Evolutionary conservation across 2,113 vertebrate species (phyloP).

Genomic region (Cyanoderma ruficeps): DNA sequence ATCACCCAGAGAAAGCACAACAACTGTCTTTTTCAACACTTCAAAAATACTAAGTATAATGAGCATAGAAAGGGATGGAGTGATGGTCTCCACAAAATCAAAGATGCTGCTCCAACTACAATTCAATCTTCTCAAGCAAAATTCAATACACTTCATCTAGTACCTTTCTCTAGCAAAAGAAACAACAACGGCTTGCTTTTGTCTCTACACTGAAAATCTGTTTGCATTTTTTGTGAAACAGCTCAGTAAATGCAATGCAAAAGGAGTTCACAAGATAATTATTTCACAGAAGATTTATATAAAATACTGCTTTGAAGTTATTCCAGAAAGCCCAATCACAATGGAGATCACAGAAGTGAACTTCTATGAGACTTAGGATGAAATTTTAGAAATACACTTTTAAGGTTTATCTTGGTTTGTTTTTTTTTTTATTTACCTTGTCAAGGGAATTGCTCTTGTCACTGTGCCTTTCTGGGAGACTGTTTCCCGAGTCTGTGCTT

Average conservation of each 20-base stretch:
- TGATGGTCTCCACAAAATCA: background rate
- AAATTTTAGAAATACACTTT: background rate
- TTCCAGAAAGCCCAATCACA: background rate
- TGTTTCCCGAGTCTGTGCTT: conserved; percentile 93
- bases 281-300: background rate
- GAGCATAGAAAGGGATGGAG: background rate
- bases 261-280: background rate
- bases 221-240: background rate
- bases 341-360: background rate
- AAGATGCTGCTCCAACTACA: background rate
- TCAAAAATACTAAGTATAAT: background rate
- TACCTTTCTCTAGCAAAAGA: background rate
- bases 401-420: background rate
- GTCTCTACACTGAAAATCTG: background rate
- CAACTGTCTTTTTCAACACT: background rate
- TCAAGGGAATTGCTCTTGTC: conserved; percentile 93
- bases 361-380: background rate
- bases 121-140: background rate
- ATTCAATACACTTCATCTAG: background rate
- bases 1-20: background rate
- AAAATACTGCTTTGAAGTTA: background rate
- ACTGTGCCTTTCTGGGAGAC: conserved; percentile 85
- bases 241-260: background rate
- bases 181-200: background rate
- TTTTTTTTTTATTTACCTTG: conserved; percentile 81